phyloP scores from a whole-genome alignment of 2,888 invertebrate species.

The Acleris emargana region DNA sequence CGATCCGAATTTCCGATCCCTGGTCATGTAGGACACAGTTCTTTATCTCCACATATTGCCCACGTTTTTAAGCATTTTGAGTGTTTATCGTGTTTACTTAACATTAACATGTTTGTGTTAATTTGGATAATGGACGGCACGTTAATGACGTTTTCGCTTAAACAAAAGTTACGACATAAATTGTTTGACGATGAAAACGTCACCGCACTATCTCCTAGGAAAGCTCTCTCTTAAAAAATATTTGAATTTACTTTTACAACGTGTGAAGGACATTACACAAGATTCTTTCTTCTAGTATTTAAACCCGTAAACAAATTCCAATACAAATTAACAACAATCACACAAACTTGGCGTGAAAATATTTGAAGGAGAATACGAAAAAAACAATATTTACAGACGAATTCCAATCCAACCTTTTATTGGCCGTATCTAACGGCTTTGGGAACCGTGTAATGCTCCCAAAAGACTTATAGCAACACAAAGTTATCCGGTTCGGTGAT shows the following conservation, averaged over 20 bases:
- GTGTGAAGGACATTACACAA: too few species aligned
- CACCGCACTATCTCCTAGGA: slow-evolving; percentile 4
- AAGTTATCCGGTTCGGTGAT: slow-evolving; percentile 8
- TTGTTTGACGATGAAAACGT: slow-evolving; percentile 26
- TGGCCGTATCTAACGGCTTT: slow-evolving; percentile 17
- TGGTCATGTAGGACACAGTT: slow-evolving; percentile 54
- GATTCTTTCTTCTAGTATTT: too few species aligned
- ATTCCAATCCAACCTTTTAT: slow-evolving; percentile 30
- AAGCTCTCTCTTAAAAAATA: slow-evolving; percentile 5
- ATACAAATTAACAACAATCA: slow-evolving; percentile 23
- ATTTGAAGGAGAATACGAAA: slow-evolving; percentile 18
- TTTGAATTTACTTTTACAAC: neutral
- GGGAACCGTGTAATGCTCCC: slow-evolving; percentile 15
- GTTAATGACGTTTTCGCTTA: slow-evolving; percentile 41
- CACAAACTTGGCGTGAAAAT: slow-evolving; percentile 20
- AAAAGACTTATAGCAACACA: slow-evolving; percentile 2
- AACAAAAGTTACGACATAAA: slow-evolving; percentile 43
- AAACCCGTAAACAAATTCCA: slow-evolving; percentile 9
- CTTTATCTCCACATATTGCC: slow-evolving; percentile 52
- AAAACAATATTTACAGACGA: slow-evolving; percentile 29
- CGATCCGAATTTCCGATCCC: too few species aligned
- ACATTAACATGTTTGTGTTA: slow-evolving; percentile 43
- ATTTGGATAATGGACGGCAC: slow-evolving; percentile 42
- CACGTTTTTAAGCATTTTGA: slow-evolving; percentile 45
- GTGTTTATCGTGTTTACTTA: slow-evolving; percentile 45